Evolutionary conservation across 1,140 invertebrate genomes (phyloP).

Genomic region (Phthorimaea operculella): DNA sequence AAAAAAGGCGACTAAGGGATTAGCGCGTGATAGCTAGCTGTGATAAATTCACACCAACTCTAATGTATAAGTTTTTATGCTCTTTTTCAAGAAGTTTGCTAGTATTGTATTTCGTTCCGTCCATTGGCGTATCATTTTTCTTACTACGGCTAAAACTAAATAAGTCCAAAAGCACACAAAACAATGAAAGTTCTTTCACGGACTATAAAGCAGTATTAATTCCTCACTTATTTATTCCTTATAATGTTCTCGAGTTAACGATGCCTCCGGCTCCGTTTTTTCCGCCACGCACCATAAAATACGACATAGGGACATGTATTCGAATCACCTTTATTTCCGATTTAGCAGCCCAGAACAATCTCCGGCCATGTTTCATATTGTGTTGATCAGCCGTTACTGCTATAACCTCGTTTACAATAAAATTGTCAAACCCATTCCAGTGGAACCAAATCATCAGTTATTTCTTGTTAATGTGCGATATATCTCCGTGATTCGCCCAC

Average conservation of each 20-base stretch:
- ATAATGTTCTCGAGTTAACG: conserved; percentile 65
- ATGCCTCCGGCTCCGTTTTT: conserved; percentile 54
- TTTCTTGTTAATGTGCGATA: neutral
- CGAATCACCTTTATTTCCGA: conserved; percentile 40
- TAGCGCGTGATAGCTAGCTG: too few species aligned
- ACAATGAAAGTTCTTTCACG: conserved; percentile 57
- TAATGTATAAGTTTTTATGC: too few species aligned
- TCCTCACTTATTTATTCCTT: conserved; percentile 60
- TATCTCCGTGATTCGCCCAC: neutral
- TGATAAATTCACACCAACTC: too few species aligned
- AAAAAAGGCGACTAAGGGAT: too few species aligned
- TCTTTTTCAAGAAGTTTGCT: too few species aligned
- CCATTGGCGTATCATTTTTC: neutral
- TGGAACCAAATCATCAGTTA: neutral
- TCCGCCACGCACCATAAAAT: conserved; percentile 56
- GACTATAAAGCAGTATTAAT: conserved; percentile 60
- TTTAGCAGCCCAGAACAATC: conserved; percentile 40
- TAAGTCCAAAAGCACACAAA: conserved; percentile 33
- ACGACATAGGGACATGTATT: conserved; percentile 51
- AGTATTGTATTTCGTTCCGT: neutral
- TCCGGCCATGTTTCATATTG: conserved; percentile 29
- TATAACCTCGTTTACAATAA: conserved; percentile 20
- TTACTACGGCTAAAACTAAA: conserved; percentile 33
- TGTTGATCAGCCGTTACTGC: conserved; percentile 33
- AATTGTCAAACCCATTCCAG: conserved; percentile 3